A percentile compares a stretch with the other conserved stretches of the same genome.
These are phyloP conservation scores for Sitta carolinensis DNA, from an alignment of 2,797 vertebrate species.

Conservation along the genomic window DNA sequence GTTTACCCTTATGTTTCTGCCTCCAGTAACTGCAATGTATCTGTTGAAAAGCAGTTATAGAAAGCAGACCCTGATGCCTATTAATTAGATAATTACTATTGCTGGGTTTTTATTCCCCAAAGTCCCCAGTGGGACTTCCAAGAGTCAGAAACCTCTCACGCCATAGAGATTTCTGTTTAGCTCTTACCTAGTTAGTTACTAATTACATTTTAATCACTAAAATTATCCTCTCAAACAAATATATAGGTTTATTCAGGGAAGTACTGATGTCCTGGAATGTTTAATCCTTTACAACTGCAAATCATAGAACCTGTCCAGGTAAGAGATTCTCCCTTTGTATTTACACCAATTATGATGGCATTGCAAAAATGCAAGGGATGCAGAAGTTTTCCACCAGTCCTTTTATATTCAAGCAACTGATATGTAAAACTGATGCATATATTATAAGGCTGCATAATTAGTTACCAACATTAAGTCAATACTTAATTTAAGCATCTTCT, in stretches of 20 bases:
- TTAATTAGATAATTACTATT: conserved; percentile 23
- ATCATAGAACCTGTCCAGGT: not conserved
- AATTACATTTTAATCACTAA: conserved; percentile 39
- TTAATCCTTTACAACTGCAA: not conserved
- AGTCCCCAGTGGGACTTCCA: not conserved
- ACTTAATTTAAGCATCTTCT: not conserved
- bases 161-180: not conserved
- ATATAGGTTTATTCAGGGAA: not conserved
- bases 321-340: not conserved
- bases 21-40: not conserved
- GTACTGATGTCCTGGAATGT: not conserved
- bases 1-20: not conserved
- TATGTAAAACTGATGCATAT: not conserved
- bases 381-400: not conserved
- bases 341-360: rapidly evolving
- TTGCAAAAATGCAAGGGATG: not conserved
- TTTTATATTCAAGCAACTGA: not conserved
- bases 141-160: not conserved
- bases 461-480: not conserved
- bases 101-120: not conserved
- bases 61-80: conserved; percentile 1
- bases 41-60: not conserved
- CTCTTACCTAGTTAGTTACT: not conserved
- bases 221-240: not conserved
- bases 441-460: not conserved